Evolutionary conservation across 1,140 invertebrate genomes (phyloP).

Genomic region (Drosophila sturtevanti): DNA sequence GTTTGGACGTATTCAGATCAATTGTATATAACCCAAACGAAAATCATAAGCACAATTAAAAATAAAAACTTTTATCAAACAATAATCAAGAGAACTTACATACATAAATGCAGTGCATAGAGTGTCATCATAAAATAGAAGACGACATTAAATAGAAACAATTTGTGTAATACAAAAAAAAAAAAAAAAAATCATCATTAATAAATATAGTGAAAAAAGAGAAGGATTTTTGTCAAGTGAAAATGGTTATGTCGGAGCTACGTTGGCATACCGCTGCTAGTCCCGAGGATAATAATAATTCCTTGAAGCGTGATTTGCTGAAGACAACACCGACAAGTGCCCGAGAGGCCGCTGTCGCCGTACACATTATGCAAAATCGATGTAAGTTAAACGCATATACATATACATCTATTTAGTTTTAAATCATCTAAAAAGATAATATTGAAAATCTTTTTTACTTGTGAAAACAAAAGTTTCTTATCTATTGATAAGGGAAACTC

Average conservation of each 20-base stretch:
- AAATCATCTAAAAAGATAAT: too few species aligned
- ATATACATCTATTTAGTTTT: too few species aligned
- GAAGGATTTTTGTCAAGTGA: slow-evolving; percentile 51
- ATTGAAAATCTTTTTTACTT: too few species aligned
- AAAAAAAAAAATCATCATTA: background rate
- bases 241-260: slow-evolving; percentile 83
- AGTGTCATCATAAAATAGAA: background rate
- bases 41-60: background rate
- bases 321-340: slow-evolving; percentile 70
- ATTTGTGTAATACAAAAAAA: background rate
- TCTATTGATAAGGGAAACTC: too few species aligned
- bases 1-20: slow-evolving; percentile 59
- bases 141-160: slow-evolving; percentile 27
- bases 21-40: slow-evolving; percentile 41
- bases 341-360: slow-evolving; percentile 65
- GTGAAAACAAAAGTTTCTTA: too few species aligned
- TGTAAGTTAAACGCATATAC: too few species aligned
- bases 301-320: slow-evolving; percentile 78
- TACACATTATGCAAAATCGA: slow-evolving; percentile 81
- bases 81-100: slow-evolving; percentile 6
- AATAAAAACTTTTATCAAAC: too few species aligned
- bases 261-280: slow-evolving; percentile 76
- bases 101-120: slow-evolving; percentile 6
- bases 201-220: slow-evolving; percentile 55
- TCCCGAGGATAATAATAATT: slow-evolving; percentile 81